Evolutionary conservation across 2,113 vertebrate genomes (phyloP).

Genomic region (Brienomyrus brachyistius): DNA sequence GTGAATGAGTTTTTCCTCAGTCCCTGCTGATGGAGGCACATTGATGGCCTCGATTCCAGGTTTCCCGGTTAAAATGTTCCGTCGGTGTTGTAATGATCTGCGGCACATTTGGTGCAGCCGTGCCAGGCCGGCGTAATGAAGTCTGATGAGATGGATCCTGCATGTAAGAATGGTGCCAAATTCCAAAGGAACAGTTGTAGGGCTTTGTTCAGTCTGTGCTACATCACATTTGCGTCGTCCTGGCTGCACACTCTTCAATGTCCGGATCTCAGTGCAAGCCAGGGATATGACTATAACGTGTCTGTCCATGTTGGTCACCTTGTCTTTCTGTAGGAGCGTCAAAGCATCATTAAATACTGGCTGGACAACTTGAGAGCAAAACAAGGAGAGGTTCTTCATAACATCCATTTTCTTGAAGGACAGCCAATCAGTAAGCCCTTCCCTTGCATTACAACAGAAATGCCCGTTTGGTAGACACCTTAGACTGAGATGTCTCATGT

Average conservation of each 20-base stretch:
- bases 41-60: background rate
- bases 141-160: background rate
- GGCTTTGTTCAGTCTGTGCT: background rate
- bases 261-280: background rate
- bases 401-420: conserved; percentile 90
- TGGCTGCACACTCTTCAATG: background rate
- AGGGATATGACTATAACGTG: background rate
- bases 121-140: background rate
- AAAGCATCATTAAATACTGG: conserved; percentile 94
- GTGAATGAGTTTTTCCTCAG: background rate
- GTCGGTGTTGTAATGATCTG: background rate
- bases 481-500: too few relatives aligned
- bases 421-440: conserved; percentile 88
- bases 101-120: background rate
- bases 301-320: background rate
- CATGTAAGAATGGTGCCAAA: background rate
- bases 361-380: conserved; percentile 91
- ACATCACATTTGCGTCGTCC: background rate
- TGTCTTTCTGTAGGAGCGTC: conserved; percentile 71
- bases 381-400: conserved; percentile 86
- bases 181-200: background rate
- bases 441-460: background rate
- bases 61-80: background rate
- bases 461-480: too few relatives aligned
- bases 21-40: background rate